Percentiles rank a stretch among this genome's conserved stretches.
phyloP scores from a whole-genome alignment of 2,797 vertebrate species.

The Hyperoplus immaculatus region DNA sequence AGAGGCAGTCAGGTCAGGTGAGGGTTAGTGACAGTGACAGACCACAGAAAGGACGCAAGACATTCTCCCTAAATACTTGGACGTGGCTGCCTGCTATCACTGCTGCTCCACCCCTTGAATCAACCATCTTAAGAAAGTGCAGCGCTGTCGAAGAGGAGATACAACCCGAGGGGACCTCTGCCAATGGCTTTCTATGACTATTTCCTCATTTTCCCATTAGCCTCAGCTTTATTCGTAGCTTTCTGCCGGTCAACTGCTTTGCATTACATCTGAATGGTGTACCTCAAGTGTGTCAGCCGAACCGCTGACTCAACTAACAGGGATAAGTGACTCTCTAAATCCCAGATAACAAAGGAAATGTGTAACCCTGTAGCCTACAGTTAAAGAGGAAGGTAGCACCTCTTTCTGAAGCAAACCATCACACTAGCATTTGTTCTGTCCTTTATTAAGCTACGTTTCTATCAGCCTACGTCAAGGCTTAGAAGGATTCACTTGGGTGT shows the following conservation, averaged over 20 bases:
- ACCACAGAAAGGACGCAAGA: conserved; percentile 58
- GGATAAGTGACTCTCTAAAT: conserved; percentile 35
- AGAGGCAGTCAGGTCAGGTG: conserved; percentile 78
- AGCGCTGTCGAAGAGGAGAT: conserved; percentile 4
- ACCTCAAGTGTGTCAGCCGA: conserved; percentile 19
- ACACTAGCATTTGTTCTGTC: conserved; percentile 24
- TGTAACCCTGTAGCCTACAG: conserved; percentile 1
- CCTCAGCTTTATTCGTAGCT: conserved; percentile 16
- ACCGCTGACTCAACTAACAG: conserved; percentile 45
- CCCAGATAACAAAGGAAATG: conserved; percentile 15
- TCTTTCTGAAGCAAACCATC: conserved; percentile 21
- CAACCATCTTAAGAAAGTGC: conserved; percentile 14
- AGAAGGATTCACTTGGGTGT: conserved; percentile 35
- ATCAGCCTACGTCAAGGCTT: conserved; percentile 29
- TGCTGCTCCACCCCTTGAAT: conserved; percentile 20
- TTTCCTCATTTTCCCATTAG: not conserved
- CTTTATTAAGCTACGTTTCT: conserved; percentile 12
- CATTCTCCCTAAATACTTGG: conserved; percentile 29
- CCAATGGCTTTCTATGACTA: not conserved
- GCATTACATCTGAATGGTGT: conserved; percentile 24
- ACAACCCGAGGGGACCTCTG: conserved; percentile 1
- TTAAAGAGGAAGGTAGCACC: not conserved
- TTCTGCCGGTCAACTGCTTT: conserved; percentile 26
- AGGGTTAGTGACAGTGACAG: conserved; percentile 66
- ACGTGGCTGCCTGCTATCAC: not conserved